These are phyloP conservation scores for Microctenopoma steveboyesi DNA, from an alignment of 2,797 vertebrate genomes.

Conservation along the genomic window DNA sequence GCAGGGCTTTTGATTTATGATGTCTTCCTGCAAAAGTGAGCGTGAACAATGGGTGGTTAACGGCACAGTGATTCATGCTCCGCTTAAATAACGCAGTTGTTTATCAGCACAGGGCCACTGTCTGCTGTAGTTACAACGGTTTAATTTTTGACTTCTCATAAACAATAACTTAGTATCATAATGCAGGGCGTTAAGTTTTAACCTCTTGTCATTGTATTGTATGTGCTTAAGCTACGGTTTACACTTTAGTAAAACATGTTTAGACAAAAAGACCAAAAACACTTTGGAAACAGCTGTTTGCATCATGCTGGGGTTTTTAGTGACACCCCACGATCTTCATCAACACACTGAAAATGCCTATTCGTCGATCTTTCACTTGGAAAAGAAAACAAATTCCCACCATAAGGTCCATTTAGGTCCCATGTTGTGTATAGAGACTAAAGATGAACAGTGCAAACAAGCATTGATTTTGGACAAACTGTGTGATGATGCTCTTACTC, in stretches of 20 bases:
- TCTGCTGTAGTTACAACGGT: conserved; percentile 8
- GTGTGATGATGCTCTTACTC: no score
- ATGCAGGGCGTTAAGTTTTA: neutral
- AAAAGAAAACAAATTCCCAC: neutral
- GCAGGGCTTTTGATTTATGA: conserved; percentile 48
- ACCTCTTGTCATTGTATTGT: neutral
- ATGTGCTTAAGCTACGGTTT: neutral
- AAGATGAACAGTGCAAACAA: neutral
- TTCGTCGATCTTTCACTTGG: neutral
- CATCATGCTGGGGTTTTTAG: no score
- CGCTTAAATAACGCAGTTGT: conserved; percentile 23
- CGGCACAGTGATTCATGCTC: conserved; percentile 43
- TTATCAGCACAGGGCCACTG: conserved; percentile 19
- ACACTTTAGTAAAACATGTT: no score
- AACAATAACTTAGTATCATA: neutral
- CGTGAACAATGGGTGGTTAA: conserved; percentile 65
- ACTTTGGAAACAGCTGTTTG: no score
- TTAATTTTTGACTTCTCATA: conserved; percentile 21
- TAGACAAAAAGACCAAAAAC: no score
- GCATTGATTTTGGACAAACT: neutral
- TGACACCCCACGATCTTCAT: neutral
- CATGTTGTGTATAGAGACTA: neutral
- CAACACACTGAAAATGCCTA: neutral
- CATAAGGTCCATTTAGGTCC: neutral
- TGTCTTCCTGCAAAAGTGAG: conserved; percentile 36